phyloP scores from a whole-genome alignment of 1,140 invertebrate species.

The Eupeodes corollae region DNA sequence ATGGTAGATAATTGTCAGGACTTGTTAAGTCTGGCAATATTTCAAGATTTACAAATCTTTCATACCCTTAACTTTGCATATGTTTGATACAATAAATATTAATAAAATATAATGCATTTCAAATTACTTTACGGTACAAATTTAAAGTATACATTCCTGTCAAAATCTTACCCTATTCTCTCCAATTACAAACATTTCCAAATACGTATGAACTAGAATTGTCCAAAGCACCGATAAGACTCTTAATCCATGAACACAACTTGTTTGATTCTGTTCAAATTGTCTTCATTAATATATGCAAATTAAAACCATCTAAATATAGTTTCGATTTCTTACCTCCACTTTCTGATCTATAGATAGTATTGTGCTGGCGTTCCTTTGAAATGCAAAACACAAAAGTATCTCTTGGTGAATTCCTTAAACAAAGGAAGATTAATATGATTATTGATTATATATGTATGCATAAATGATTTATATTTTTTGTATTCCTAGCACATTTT shows the following conservation, averaged over 20 bases:
- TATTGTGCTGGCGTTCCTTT: conserved; percentile 48
- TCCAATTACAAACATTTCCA: conserved; percentile 65
- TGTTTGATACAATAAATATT: too few relatives aligned
- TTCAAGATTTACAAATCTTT: too few relatives aligned
- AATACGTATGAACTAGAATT: conserved; percentile 83
- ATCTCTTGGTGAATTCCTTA: conserved; percentile 35
- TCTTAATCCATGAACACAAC: conserved; percentile 69
- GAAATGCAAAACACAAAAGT: conserved; percentile 40
- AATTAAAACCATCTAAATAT: background rate
- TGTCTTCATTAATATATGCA: background rate
- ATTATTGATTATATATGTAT: background rate
- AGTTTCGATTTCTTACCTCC: conserved; percentile 19
- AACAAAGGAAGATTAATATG: conserved; percentile 8
- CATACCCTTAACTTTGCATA: too few relatives aligned
- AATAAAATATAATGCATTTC: too few relatives aligned
- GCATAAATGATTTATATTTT: background rate
- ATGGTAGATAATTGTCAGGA: too few relatives aligned
- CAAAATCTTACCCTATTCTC: conserved; percentile 42
- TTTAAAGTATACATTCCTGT: too few relatives aligned
- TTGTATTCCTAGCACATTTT: background rate
- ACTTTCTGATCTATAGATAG: conserved; percentile 43
- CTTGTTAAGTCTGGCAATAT: too few relatives aligned
- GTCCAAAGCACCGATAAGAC: conserved; percentile 83
- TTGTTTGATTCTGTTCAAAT: conserved; percentile 47
- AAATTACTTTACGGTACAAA: too few relatives aligned